These are phyloP conservation scores for Prorops nasuta DNA, from an alignment of 1,140 invertebrate species.

Conservation along the genomic window DNA sequence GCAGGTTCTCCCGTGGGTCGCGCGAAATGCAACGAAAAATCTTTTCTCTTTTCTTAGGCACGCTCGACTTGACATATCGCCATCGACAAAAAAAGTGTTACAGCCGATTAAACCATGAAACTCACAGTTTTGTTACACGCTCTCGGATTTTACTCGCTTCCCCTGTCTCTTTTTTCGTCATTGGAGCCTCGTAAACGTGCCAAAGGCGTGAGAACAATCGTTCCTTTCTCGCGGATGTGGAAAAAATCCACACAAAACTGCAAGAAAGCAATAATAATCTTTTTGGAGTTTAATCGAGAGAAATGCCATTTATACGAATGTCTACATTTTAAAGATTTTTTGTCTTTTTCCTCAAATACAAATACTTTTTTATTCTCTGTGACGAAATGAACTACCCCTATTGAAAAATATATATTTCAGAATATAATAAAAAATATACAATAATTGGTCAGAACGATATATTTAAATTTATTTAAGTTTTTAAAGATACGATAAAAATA, in stretches of 20 bases:
- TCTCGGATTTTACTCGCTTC: constrained; percentile 11
- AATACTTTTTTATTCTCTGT: no score
- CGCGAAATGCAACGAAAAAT: neutral
- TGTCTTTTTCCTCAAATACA: neutral
- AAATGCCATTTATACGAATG: neutral
- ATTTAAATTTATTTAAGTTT: no score
- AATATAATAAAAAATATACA: no score
- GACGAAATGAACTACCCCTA: no score
- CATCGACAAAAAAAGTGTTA: neutral
- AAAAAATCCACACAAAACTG: no score
- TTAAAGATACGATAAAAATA: no score
- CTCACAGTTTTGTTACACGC: neutral
- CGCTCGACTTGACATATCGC: neutral
- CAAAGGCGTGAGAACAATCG: constrained; percentile 16
- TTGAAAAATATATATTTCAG: no score
- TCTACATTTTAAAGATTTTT: neutral
- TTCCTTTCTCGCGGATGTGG: neutral
- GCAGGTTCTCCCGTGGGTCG: neutral
- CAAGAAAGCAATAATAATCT: no score
- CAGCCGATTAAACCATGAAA: neutral
- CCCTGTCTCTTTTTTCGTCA: neutral
- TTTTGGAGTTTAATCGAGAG: neutral
- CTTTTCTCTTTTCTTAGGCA: neutral
- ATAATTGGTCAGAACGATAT: no score
- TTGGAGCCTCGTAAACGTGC: neutral